Evolutionary conservation across 2,888 invertebrate genomes (phyloP).

Genomic region (Epinotia brunnichana): DNA sequence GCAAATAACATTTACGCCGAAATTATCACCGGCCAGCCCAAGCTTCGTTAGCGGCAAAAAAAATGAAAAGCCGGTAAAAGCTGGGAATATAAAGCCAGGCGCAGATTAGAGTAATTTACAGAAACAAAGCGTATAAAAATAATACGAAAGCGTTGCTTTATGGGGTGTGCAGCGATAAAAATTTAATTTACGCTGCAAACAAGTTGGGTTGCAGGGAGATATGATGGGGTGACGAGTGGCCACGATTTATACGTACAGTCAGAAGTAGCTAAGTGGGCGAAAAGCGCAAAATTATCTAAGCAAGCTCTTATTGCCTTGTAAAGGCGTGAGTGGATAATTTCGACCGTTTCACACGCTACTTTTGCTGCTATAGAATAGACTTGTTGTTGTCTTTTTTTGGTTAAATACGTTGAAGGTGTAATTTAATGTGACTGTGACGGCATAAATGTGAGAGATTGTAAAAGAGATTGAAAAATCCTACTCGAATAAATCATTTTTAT

Average conservation of each 20-base stretch:
- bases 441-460: too few relatives aligned
- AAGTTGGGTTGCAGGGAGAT: conserved; percentile 42
- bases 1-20: conserved; percentile 25
- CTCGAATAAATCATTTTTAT: too few relatives aligned
- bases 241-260: conserved; percentile 16
- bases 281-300: too few relatives aligned
- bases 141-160: conserved; percentile 52
- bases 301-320: too few relatives aligned
- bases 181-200: conserved; percentile 56
- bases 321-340: too few relatives aligned
- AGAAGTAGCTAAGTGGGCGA: neutral
- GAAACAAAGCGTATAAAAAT: conserved; percentile 49
- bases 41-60: conserved; percentile 40
- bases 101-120: conserved; percentile 47
- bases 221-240: conserved; percentile 21
- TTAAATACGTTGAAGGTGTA: too few relatives aligned
- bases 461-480: too few relatives aligned
- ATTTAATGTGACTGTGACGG: too few relatives aligned
- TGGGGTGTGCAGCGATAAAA: conserved; percentile 58
- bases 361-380: too few relatives aligned
- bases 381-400: too few relatives aligned
- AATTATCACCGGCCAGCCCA: conserved; percentile 35
- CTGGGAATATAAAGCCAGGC: conserved; percentile 36
- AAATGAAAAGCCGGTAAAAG: conserved; percentile 40
- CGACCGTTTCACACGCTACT: too few relatives aligned